Conservation (phyloP, 2,888 invertebrate genomes). For the Cantharis rustica region DNA sequence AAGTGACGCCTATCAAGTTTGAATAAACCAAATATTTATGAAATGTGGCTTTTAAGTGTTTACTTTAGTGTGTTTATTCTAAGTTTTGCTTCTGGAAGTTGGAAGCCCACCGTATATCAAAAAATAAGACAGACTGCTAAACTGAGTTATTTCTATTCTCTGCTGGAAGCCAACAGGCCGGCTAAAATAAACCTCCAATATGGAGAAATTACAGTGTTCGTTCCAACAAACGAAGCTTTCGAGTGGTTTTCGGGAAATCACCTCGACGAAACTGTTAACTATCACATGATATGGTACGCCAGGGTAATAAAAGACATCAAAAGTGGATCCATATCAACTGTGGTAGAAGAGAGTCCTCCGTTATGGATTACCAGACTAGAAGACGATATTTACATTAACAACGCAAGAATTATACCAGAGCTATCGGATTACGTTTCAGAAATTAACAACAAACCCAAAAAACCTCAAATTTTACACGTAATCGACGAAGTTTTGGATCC, state of each 20-base stretch:
- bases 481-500: slow-evolving; percentile 86
- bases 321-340: slow-evolving; percentile 56
- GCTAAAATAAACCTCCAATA: slow-evolving; percentile 73
- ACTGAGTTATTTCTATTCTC: slow-evolving; percentile 71
- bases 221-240: slow-evolving; percentile 84
- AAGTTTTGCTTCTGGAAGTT: neutral
- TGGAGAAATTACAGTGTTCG: slow-evolving; percentile 80
- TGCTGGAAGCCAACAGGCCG: slow-evolving; percentile 71
- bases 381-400: slow-evolving; percentile 78
- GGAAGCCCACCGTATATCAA: slow-evolving; percentile 41
- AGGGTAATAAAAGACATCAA: slow-evolving; percentile 65
- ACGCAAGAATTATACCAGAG: slow-evolving; percentile 76
- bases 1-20: slow-evolving; percentile 2
- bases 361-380: slow-evolving; percentile 76
- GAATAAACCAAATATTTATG: slow-evolving; percentile 1
- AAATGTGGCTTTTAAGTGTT: neutral
- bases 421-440: slow-evolving; percentile 43
- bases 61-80: neutral
- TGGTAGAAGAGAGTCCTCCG: slow-evolving; percentile 81
- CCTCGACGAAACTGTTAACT: slow-evolving; percentile 63
- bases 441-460: slow-evolving; percentile 39
- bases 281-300: slow-evolving; percentile 59
- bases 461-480: slow-evolving; percentile 69
- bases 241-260: slow-evolving; percentile 49
- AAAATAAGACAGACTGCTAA: slow-evolving; percentile 44